Percentiles rank a stretch among this genome's conserved stretches.
These are phyloP conservation scores for Alectoris magna DNA, from an alignment of 2,797 vertebrate species.

Conservation along the genomic window DNA sequence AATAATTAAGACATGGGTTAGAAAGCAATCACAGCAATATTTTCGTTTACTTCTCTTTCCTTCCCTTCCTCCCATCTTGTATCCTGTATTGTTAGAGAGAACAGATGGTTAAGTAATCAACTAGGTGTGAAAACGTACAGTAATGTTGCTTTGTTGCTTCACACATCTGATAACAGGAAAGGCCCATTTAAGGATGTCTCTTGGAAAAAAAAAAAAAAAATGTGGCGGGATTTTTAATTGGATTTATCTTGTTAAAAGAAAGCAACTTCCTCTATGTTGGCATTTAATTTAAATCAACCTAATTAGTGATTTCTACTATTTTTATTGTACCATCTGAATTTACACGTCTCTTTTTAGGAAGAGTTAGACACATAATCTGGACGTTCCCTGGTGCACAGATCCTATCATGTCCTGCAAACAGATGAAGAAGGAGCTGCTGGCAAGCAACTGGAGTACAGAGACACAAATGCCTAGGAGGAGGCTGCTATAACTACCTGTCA, in stretches of 20 bases:
- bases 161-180: constrained; percentile 67
- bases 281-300: background rate
- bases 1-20: constrained; percentile 50
- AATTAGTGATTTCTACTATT: background rate
- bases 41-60: constrained; percentile 26
- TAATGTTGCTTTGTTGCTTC: constrained; percentile 67
- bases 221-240: constrained; percentile 1
- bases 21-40: constrained; percentile 18
- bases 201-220: background rate
- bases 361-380: background rate
- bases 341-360: background rate
- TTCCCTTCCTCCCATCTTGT: background rate
- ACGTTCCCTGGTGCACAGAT: background rate
- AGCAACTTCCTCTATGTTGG: background rate
- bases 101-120: constrained; percentile 73
- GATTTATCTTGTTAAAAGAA: background rate
- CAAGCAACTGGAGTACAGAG: background rate
- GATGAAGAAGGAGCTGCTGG: background rate
- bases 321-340: background rate
- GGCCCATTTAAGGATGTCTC: constrained; percentile 22
- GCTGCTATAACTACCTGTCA: background rate
- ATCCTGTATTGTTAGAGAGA: constrained; percentile 44
- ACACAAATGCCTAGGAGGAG: background rate
- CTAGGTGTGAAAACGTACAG: constrained; percentile 66
- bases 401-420: background rate